phyloP scores from a whole-genome alignment of 2,797 vertebrate species.

The Myotis findleyi region DNA sequence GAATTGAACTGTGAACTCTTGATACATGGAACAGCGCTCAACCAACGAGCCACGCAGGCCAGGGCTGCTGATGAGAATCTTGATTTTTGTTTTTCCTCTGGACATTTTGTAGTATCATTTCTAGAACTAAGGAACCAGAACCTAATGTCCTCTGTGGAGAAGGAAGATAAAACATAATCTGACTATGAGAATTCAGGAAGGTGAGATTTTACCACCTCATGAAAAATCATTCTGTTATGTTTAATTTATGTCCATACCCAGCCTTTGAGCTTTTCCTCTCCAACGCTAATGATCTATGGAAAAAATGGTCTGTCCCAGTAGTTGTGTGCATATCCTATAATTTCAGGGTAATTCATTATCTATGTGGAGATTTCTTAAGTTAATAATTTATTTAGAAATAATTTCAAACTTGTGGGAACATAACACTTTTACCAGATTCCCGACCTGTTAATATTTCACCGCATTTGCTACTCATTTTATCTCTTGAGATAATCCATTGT shows the following conservation, averaged over 20 bases:
- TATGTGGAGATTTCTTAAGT: not conserved
- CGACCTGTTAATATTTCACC: not conserved
- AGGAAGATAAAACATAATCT: not conserved
- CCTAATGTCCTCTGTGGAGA: not conserved
- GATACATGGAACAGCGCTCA: no score
- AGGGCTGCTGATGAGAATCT: not conserved
- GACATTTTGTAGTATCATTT: not conserved
- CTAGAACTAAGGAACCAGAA: not conserved
- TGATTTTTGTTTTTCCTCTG: not conserved
- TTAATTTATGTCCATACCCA: not conserved
- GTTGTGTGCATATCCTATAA: not conserved
- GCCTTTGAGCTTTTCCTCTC: not conserved
- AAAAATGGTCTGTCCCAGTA: not conserved
- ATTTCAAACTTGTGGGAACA: not conserved
- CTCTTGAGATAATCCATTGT: not conserved
- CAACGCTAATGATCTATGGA: not conserved
- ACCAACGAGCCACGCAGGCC: no score
- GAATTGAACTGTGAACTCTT: no score
- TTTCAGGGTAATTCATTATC: not conserved
- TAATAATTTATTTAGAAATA: constrained; percentile 34
- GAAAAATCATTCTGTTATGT: not conserved
- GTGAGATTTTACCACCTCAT: not conserved
- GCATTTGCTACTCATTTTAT: not conserved
- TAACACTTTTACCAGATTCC: not conserved
- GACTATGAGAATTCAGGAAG: not conserved